Evolutionary conservation across 1,140 invertebrate species (phyloP).

Genomic region (Epicauta chinensis): DNA sequence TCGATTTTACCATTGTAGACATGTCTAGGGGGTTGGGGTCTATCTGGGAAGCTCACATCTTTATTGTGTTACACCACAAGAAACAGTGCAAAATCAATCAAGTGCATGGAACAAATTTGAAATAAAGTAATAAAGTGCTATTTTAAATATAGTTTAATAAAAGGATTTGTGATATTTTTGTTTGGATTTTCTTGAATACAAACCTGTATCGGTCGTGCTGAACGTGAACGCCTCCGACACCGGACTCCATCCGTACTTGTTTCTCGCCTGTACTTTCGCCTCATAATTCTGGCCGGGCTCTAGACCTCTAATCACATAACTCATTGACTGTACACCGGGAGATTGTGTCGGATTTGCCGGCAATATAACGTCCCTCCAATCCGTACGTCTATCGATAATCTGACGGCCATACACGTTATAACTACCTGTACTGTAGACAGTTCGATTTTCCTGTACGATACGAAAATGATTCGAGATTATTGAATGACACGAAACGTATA

Average conservation of each 20-base stretch:
- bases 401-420: slow-evolving; percentile 32
- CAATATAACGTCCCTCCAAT: slow-evolving; percentile 56
- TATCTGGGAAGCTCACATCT: slow-evolving; percentile 31
- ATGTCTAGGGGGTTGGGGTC: slow-evolving; percentile 29
- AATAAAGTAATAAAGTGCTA: slow-evolving; percentile 3
- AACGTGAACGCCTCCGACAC: slow-evolving; percentile 52
- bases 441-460: slow-evolving; percentile 38
- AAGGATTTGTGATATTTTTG: no score
- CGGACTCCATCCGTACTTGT: slow-evolving; percentile 57
- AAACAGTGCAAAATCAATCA: slow-evolving; percentile 6
- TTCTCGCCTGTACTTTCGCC: slow-evolving; percentile 55
- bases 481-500: no score
- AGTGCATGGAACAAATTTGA: slow-evolving; percentile 16
- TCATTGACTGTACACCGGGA: slow-evolving; percentile 50
- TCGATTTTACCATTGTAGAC: slow-evolving; percentile 24
- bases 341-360: slow-evolving; percentile 42
- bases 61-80: slow-evolving; percentile 12
- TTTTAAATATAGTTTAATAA: no score
- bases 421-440: slow-evolving; percentile 25
- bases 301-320: slow-evolving; percentile 53
- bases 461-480: no score
- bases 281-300: slow-evolving; percentile 55
- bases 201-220: slow-evolving; percentile 39
- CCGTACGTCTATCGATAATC: slow-evolving; percentile 41
- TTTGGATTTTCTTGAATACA: slow-evolving; percentile 19